Percentiles rank a stretch among this genome's conserved stretches.
Conservation (phyloP, 2,797 vertebrate genomes). For the Clarias platycephalus region DNA sequence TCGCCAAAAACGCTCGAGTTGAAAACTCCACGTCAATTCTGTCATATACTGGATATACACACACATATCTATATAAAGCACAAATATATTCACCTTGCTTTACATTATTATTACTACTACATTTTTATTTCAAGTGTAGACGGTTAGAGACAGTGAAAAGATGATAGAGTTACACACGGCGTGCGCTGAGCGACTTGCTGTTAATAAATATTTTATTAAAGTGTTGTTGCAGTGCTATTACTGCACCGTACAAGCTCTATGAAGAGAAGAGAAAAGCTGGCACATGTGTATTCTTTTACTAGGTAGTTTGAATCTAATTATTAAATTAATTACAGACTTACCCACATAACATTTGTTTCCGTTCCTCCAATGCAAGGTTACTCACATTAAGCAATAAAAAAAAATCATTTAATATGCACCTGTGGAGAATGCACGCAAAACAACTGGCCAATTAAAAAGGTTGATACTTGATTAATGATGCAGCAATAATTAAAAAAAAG, state of each 20-base stretch:
- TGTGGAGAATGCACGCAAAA: neutral
- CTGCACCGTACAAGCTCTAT: neutral
- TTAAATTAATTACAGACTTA: neutral
- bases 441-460: neutral
- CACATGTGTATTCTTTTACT: neutral
- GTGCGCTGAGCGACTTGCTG: neutral
- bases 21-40: no score
- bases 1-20: neutral
- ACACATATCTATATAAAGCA: no score
- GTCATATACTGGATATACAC: no score
- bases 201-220: conserved; percentile 28
- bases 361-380: neutral
- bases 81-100: no score
- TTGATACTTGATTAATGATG: neutral
- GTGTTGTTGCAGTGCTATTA: neutral
- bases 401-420: neutral
- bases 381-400: neutral
- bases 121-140: neutral
- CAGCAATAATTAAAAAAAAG: neutral
- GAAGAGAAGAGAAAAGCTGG: neutral
- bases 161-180: neutral
- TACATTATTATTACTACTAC: no score
- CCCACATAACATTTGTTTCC: neutral
- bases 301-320: neutral
- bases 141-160: neutral